Evolutionary conservation across 2,797 vertebrate species (phyloP).

Genomic region (Periparus ater): DNA sequence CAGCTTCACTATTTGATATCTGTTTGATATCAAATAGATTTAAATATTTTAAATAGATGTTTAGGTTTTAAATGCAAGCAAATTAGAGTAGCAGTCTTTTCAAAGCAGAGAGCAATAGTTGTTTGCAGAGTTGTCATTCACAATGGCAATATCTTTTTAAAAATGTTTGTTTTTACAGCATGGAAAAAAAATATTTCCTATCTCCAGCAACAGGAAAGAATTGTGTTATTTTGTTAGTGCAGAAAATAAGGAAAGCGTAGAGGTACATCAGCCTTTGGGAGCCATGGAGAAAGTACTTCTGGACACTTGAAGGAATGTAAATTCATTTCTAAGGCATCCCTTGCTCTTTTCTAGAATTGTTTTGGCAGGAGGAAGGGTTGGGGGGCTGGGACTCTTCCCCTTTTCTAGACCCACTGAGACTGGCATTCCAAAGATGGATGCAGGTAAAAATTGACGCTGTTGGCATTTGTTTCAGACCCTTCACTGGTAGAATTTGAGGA

Average conservation of each 20-base stretch:
- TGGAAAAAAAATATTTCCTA: neutral
- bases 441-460: neutral
- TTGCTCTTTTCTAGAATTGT: neutral
- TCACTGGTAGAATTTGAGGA: neutral
- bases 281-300: neutral
- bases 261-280: neutral
- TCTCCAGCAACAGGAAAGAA: neutral
- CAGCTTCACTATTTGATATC: neutral
- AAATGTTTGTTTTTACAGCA: neutral
- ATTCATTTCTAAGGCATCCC: neutral
- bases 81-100: neutral
- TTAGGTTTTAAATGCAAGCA: neutral
- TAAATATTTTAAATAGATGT: no score
- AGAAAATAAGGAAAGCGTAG: neutral
- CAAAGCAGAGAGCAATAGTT: neutral
- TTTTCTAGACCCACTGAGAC: neutral
- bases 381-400: neutral
- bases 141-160: neutral
- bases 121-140: neutral
- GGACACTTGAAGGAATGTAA: neutral
- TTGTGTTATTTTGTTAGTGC: neutral
- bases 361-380: neutral
- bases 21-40: neutral
- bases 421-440: neutral
- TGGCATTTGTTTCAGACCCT: neutral